phyloP scores from a whole-genome alignment of 2,888 invertebrate genomes.

The Arge pagana region DNA sequence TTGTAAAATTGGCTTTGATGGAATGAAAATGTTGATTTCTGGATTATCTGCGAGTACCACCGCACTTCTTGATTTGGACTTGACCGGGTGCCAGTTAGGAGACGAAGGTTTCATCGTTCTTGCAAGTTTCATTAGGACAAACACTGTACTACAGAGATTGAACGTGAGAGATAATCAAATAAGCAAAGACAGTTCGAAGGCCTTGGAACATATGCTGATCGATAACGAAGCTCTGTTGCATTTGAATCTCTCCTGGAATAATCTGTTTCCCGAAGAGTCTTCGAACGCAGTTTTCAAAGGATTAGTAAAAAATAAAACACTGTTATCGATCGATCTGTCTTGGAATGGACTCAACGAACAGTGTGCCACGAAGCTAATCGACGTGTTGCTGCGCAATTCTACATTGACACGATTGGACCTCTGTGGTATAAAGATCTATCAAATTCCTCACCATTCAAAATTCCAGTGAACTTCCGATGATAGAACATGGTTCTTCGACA shows the following conservation, averaged over 20 bases:
- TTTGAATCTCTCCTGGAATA: conserved; percentile 63
- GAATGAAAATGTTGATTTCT: conserved; percentile 50
- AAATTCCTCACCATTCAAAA: conserved; percentile 12
- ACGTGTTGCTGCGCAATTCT: conserved; percentile 33
- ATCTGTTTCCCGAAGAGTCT: conserved; percentile 54
- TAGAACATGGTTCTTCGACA: conserved; percentile 50
- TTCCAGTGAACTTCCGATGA: too few relatives aligned
- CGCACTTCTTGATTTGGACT: conserved; percentile 52
- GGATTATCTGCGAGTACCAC: conserved; percentile 48
- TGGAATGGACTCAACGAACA: conserved; percentile 59
- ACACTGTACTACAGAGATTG: conserved; percentile 51
- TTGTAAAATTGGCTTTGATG: conserved; percentile 57
- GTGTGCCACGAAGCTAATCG: conserved; percentile 34
- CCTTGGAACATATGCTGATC: conserved; percentile 53
- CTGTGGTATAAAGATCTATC: conserved; percentile 35
- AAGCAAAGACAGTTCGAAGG: conserved; percentile 53
- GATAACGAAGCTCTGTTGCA: conserved; percentile 57
- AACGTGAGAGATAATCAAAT: conserved; percentile 62
- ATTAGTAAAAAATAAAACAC: conserved; percentile 45
- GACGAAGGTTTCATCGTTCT: conserved; percentile 55
- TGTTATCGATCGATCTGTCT: conserved; percentile 56
- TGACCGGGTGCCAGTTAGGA: conserved; percentile 58
- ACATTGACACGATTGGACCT: conserved; percentile 40
- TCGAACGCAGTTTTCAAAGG: conserved; percentile 54
- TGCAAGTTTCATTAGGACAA: conserved; percentile 47